These are phyloP conservation scores for Chrosomus eos DNA, from an alignment of 2,797 vertebrate genomes.

Conservation along the genomic window DNA sequence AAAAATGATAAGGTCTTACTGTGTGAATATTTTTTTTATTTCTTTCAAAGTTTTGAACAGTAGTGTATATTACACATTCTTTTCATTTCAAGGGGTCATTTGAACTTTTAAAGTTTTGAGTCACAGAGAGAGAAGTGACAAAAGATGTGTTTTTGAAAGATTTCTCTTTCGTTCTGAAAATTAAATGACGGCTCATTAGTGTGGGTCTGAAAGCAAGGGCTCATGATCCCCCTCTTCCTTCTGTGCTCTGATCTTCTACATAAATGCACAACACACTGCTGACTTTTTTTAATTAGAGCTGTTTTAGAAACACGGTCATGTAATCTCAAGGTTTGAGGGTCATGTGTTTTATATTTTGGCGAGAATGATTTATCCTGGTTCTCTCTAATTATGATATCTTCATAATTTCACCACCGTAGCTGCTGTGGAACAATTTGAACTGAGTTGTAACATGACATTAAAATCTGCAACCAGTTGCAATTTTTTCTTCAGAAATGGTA, in stretches of 20 bases:
- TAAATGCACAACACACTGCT: neutral
- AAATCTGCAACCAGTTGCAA: neutral
- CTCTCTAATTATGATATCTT: neutral
- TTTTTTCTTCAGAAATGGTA: neutral
- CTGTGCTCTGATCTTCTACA: conserved; percentile 32
- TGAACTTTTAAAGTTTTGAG: neutral
- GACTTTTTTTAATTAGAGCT: neutral
- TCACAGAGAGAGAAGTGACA: neutral
- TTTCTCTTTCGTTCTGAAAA: conserved; percentile 53
- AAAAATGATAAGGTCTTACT: too few species aligned
- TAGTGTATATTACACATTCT: neutral
- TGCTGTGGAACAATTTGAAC: neutral
- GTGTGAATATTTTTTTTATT: too few species aligned
- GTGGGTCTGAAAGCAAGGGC: conserved; percentile 67
- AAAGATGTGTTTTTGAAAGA: neutral
- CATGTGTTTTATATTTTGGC: neutral
- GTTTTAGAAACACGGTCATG: neutral
- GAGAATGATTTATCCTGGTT: conserved; percentile 2
- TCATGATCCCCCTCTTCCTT: conserved; percentile 67
- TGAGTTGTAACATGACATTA: neutral
- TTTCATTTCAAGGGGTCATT: neutral
- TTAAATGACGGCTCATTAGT: conserved; percentile 76
- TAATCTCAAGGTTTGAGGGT: neutral
- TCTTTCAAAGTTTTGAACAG: too few species aligned
- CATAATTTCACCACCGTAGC: neutral